These are phyloP conservation scores for Grallaria varia DNA, from an alignment of 2,113 vertebrate genomes.

Conservation along the genomic window DNA sequence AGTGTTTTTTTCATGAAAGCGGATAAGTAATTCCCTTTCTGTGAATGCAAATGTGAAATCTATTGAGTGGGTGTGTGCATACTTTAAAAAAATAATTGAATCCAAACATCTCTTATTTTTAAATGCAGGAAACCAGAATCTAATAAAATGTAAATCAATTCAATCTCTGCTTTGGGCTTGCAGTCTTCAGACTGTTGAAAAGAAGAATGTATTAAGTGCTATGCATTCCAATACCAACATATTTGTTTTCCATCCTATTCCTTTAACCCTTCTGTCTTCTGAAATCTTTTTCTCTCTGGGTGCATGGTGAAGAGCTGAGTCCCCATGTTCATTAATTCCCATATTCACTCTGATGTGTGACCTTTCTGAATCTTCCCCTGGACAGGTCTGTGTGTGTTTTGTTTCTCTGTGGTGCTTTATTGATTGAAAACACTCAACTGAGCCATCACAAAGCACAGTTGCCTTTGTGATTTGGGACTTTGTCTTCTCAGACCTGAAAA, in stretches of 20 bases:
- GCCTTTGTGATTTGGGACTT: neutral
- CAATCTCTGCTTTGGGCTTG: slow-evolving; percentile 18
- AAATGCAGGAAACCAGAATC: slow-evolving; percentile 44
- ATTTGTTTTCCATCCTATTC: slow-evolving; percentile 28
- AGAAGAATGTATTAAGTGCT: neutral
- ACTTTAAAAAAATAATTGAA: slow-evolving; percentile 40
- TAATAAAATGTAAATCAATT: slow-evolving; percentile 56
- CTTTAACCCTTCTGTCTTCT: neutral
- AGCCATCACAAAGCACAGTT: neutral
- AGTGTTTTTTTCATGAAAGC: neutral
- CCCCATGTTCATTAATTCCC: neutral
- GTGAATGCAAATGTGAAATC: slow-evolving; percentile 26
- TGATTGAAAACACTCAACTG: neutral
- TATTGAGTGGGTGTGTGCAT: slow-evolving; percentile 6
- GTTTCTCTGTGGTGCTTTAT: neutral
- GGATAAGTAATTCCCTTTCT: neutral
- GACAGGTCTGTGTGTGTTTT: neutral
- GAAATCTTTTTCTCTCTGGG: neutral
- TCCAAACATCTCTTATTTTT: slow-evolving; percentile 42
- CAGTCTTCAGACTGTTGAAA: slow-evolving; percentile 10
- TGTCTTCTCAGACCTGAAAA: neutral
- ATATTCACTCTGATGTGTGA: neutral
- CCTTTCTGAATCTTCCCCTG: neutral
- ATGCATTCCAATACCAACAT: slow-evolving; percentile 16
- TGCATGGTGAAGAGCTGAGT: neutral